phyloP scores from a whole-genome alignment of 2,113 vertebrate species.

The Dipodomys ordii region DNA sequence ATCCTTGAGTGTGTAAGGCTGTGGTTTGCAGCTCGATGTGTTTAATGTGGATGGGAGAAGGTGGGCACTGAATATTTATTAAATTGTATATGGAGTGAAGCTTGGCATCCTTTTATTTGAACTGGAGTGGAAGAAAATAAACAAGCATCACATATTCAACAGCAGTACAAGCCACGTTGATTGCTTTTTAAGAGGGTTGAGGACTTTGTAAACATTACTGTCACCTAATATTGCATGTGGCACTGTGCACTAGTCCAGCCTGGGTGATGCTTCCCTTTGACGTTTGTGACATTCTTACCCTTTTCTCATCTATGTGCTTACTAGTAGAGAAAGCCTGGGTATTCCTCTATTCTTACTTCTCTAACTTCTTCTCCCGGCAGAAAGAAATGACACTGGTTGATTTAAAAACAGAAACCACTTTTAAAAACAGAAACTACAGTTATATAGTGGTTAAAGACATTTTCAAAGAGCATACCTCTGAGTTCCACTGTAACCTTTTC shows the following conservation, averaged over 20 bases:
- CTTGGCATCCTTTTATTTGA: constrained; percentile 46
- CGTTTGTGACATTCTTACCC: background rate
- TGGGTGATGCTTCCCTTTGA: background rate
- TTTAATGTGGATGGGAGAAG: constrained; percentile 2
- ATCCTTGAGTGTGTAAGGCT: background rate
- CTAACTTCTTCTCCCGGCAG: background rate
- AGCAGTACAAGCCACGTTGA: constrained; percentile 25
- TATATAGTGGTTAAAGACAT: constrained; percentile 21
- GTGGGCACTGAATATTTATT: constrained; percentile 32
- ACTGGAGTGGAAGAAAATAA: constrained; percentile 75
- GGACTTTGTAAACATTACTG: constrained; percentile 67
- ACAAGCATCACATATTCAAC: constrained; percentile 50
- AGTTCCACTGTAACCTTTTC: constrained; percentile 84
- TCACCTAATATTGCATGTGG: constrained; percentile 50
- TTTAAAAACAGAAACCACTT: constrained; percentile 65
- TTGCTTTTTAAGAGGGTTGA: constrained; percentile 66
- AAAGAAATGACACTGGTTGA: constrained; percentile 44
- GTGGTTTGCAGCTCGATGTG: constrained; percentile 11
- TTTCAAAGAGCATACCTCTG: constrained; percentile 62
- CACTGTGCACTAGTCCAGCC: background rate
- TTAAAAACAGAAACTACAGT: constrained; percentile 64
- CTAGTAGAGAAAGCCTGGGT: constrained; percentile 5
- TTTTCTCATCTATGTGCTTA: background rate
- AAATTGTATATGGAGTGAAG: constrained; percentile 14
- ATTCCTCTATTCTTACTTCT: background rate